Percentiles rank a stretch among this genome's conserved stretches.
Evolutionary conservation across 2,797 vertebrate genomes (phyloP).

Genomic region (Enteromius viviparus): DNA sequence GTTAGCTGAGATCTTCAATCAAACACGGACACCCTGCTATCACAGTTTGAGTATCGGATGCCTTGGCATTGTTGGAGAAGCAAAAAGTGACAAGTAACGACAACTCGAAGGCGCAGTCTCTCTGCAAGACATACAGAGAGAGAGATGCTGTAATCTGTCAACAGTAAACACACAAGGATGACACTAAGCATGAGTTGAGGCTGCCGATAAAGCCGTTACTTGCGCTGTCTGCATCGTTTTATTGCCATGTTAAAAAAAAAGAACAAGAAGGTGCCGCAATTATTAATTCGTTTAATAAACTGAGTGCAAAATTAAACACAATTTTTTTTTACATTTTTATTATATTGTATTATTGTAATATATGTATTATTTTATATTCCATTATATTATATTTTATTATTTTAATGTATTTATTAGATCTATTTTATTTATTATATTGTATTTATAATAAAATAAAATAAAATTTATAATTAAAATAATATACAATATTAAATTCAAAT

Average conservation of each 20-base stretch:
- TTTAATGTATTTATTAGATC: neutral
- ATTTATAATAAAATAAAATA: too few species aligned
- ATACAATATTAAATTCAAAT: neutral
- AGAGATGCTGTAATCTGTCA: slow-evolving; percentile 42
- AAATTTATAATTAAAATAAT: neutral
- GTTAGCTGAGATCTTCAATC: slow-evolving; percentile 15
- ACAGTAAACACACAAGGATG: slow-evolving; percentile 8
- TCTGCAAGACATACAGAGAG: slow-evolving; percentile 31
- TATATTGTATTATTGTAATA: neutral
- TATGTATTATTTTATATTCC: neutral
- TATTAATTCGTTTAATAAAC: too few species aligned
- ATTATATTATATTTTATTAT: neutral
- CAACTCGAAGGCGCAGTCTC: slow-evolving; percentile 10
- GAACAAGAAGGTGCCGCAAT: neutral
- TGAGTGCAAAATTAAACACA: neutral
- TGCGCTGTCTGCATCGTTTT: neutral
- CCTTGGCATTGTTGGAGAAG: slow-evolving; percentile 17
- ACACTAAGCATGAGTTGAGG: slow-evolving; percentile 3
- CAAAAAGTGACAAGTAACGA: slow-evolving; percentile 25
- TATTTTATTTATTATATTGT: neutral
- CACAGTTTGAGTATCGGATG: neutral
- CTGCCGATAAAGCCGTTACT: neutral
- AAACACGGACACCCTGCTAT: slow-evolving; percentile 18
- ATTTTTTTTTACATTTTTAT: neutral
- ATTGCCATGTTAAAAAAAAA: neutral